These are phyloP conservation scores for Phyllotreta striolata DNA, from an alignment of 2,888 invertebrate species.

Conservation along the genomic window DNA sequence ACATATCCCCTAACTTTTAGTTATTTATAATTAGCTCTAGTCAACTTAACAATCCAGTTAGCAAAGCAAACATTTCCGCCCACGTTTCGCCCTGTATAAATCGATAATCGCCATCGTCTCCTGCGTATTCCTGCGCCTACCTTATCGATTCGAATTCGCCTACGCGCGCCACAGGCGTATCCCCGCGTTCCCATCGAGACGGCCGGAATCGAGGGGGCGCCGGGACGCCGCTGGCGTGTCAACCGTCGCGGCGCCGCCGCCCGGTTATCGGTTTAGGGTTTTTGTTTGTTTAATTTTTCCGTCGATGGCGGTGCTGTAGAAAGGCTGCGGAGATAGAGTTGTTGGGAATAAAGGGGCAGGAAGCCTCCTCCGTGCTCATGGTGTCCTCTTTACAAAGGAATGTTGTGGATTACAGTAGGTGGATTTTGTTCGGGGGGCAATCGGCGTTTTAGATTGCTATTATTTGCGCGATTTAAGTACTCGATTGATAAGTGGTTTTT, in stretches of 20 bases:
- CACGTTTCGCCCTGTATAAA: no score
- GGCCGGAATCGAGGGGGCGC: conserved; percentile 18
- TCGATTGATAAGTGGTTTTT: conserved; percentile 14
- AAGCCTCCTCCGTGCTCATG: conserved; percentile 57
- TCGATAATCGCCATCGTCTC: no score
- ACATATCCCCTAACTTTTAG: no score
- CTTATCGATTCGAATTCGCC: neutral
- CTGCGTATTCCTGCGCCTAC: neutral
- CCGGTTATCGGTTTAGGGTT: conserved; percentile 5
- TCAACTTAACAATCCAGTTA: no score
- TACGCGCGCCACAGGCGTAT: neutral
- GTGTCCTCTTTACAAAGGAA: conserved; percentile 54
- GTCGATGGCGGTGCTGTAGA: conserved; percentile 31
- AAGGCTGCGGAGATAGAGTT: conserved; percentile 30
- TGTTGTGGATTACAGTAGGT: conserved; percentile 54
- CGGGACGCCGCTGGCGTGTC: conserved; percentile 18
- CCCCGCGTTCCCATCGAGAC: no score
- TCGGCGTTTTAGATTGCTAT: neutral
- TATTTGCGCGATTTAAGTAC: neutral
- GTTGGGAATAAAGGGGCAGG: conserved; percentile 45
- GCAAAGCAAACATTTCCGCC: no score
- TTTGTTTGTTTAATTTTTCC: conserved; percentile 1
- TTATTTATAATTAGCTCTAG: no score
- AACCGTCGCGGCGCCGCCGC: conserved; percentile 16
- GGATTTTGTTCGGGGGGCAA: conserved; percentile 9